Base-by-base conservation (phyloP, 2,888 invertebrate genomes). In the Nephrotoma guestfalica region DNA sequence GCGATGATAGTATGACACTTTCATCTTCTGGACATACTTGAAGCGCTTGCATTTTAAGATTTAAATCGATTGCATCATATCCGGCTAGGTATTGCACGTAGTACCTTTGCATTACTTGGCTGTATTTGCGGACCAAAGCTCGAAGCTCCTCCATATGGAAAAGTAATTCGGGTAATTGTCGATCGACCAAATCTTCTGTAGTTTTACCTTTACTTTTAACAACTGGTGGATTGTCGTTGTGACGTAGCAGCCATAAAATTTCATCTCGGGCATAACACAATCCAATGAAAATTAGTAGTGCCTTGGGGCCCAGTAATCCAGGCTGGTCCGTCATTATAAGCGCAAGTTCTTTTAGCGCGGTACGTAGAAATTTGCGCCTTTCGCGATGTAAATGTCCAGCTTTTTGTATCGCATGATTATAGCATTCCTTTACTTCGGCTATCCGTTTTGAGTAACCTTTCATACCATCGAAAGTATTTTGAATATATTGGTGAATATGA, bases 71-170 rank as follows among this genome's bases (percentile, higher is more conserved):
- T 18, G 99, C 97, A 93, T 99, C 99, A 92, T 97, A 99, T 11
- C 98, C 98, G 51, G 97, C 96, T 87, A 99, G 93, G 92, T 98
- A 99, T 92, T 99, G 98, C 41, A 99, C 97, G 92, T 98, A 99
- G 91, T 99, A 99, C 88, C 98, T 94, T 91, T 99, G 99, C 93
- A 99, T 96, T 7, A 99, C 98, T 92, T 98, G 97, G 89, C 97
- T 97, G 91, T 99, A 98, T 91, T 99, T 99, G 88, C 98, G 94
- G 4, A 99, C 97, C 86, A 99, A 92, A 41, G 97, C 97, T 89
- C 99, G 93, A 86, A 99, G 92, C 91, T 99, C 99, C 91, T 99
- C 98, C 95, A 99, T 99, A 90, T 99, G 98, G 90, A 99, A 99
- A 7, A 99, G 92, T 84, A 99, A 92, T 91, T 99, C 99, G 0